Conservation (phyloP, 2,888 invertebrate genomes). For the Amphimallon solstitiale region DNA sequence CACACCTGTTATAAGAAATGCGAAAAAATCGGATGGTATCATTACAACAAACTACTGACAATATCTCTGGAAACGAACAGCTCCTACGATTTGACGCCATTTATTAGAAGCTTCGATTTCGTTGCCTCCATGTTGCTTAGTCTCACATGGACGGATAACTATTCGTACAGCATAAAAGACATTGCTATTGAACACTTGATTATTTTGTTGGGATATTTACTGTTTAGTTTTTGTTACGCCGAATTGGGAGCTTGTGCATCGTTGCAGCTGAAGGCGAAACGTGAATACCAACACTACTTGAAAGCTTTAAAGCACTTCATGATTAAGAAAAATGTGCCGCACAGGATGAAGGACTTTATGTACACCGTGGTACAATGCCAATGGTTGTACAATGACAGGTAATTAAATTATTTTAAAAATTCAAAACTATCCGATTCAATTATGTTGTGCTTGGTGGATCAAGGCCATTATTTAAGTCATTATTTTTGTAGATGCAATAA, state of each 20-base stretch:
- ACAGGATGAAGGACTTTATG: slow-evolving; percentile 62
- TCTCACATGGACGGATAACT: slow-evolving; percentile 21
- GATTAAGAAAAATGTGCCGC: slow-evolving; percentile 65
- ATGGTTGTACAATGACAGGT: slow-evolving; percentile 65
- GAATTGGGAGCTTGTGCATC: slow-evolving; percentile 39
- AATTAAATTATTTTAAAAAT: slow-evolving; percentile 46
- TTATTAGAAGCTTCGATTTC: slow-evolving; percentile 26
- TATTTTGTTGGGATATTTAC: slow-evolving; percentile 37
- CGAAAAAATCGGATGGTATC: slow-evolving; percentile 38
- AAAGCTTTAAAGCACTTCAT: slow-evolving; percentile 66
- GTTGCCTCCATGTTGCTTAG: slow-evolving; percentile 16
- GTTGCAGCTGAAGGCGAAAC: slow-evolving; percentile 28
- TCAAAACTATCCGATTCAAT: not conserved
- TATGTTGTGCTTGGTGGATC: too few relatives aligned
- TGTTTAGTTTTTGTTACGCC: slow-evolving; percentile 41
- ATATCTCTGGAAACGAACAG: not conserved
- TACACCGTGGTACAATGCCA: slow-evolving; percentile 66
- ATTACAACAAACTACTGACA: slow-evolving; percentile 24
- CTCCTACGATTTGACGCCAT: not conserved
- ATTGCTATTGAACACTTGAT: slow-evolving; percentile 28
- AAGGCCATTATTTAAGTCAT: too few relatives aligned
- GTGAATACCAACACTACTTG: slow-evolving; percentile 63
- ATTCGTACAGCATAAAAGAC: slow-evolving; percentile 25
- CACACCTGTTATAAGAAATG: slow-evolving; percentile 40
- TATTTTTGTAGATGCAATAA: too few relatives aligned